Evolutionary conservation across 1,140 invertebrate species (phyloP), one percentile per base, ranked within the genome.

Genomic region (Drosophila ambigua): DNA sequence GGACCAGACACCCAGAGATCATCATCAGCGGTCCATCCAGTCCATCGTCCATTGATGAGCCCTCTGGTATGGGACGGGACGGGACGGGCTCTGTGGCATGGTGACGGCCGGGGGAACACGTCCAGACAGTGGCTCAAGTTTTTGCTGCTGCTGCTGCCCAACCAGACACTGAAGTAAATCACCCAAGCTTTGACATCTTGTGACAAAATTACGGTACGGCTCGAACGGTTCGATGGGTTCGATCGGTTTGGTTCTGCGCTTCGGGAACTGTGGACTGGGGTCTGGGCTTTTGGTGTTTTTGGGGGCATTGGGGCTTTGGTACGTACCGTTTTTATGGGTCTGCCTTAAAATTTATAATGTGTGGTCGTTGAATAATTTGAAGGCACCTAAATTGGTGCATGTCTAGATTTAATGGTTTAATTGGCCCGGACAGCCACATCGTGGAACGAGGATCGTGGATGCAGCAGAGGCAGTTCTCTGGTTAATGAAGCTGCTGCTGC

Each of bases 331-430:
- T 87, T 87, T 82, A 88, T 82, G 67, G 48, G 62, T 65, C 60
- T 35, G 39, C 31, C 53, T 87, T 87, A 73, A 88, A 88, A 88
- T 88, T 88, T 88, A 88, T 88, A 89, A 88, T 88, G 83, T 88
- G 83, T 88, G 83, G 83, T 88, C 83, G 83, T 69, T 88, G 83
- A 88, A 88, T 88, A 88, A 88, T 87, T 88, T 88, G 79, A 77
- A 83, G 76, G 52, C 83, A 88, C 79, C 84, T 88, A 88, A 88
- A 88, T 88, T 88, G 82, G 83, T 82, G 69, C 82, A 87, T 87
- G 82, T 87, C 82, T 87, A 87, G 78, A 87, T 88, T 88, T 87
- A 82, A 87, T 87, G 78, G 83, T 77, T 82, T 85, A 85, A 85
- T 85, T 85, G 82, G 82, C 13, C 43, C 35, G 35, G 35, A 39